phyloP scores from a whole-genome alignment of 2,888 invertebrate species.

The Lymantria monacha region DNA sequence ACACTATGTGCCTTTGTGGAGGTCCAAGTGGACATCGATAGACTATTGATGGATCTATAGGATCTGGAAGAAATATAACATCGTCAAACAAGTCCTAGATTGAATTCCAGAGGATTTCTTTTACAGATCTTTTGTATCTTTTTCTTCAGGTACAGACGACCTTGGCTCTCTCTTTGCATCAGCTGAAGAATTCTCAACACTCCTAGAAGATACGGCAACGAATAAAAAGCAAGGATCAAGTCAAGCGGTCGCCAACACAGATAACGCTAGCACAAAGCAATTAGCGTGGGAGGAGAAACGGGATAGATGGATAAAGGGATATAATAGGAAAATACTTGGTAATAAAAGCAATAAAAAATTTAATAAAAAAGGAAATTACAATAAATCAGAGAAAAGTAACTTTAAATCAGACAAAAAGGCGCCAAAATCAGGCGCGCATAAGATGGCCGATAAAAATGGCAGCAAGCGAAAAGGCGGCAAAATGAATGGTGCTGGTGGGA shows the following conservation, averaged over 20 bases:
- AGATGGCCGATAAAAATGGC: conserved; percentile 47
- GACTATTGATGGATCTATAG: no score
- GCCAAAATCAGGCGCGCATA: conserved; percentile 16
- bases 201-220: conserved; percentile 91
- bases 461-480: conserved; percentile 50
- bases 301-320: conserved; percentile 83
- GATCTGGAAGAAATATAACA: no score
- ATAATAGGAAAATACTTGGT: conserved; percentile 71
- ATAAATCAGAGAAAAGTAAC: conserved; percentile 17
- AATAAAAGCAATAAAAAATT: conserved; percentile 44
- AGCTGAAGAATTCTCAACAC: conserved; percentile 93
- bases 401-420: conserved; percentile 25
- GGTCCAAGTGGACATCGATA: no score
- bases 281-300: conserved; percentile 91
- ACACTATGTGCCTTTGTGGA: no score
- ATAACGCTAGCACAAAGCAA: conserved; percentile 90
- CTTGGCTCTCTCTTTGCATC: conserved; percentile 88
- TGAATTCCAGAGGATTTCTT: no score
- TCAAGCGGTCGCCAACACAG: conserved; percentile 86
- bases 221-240: conserved; percentile 84
- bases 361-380: conserved; percentile 23
- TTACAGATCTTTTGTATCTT: neutral
- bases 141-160: conserved; percentile 66
- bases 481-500: conserved; percentile 52
- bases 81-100: no score